phyloP scores from a whole-genome alignment of 1,140 invertebrate species.

The Ditylenchus dipsaci region DNA sequence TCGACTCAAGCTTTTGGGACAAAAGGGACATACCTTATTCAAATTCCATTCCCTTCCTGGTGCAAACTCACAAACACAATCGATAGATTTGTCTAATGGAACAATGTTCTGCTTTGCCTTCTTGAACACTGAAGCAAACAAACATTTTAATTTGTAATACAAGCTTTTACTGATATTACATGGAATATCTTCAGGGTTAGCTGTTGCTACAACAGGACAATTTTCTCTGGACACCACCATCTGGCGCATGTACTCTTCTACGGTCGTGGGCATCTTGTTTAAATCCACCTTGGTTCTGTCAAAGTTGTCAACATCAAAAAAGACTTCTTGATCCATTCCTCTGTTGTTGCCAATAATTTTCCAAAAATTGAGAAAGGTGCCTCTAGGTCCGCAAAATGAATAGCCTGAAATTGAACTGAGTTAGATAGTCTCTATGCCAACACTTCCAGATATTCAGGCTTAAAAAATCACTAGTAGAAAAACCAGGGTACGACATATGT shows the following conservation, averaged over 20 bases:
- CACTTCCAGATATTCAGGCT: no score
- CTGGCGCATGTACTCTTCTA: constrained; percentile 36
- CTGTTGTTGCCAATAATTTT: no score
- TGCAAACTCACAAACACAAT: not conserved
- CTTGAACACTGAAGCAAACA: not conserved
- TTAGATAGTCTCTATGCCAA: no score
- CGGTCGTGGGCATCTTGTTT: constrained; percentile 34
- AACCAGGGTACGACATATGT: no score
- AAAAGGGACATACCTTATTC: constrained; percentile 2
- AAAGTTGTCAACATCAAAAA: constrained; percentile 35
- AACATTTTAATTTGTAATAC: no score
- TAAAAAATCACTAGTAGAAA: no score
- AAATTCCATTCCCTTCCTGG: constrained; percentile 5
- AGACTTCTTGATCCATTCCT: constrained; percentile 12
- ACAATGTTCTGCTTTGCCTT: not conserved
- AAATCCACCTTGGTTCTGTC: constrained; percentile 29
- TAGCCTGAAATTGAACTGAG: no score
- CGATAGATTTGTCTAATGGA: not conserved
- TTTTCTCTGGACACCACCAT: constrained; percentile 10
- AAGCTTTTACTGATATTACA: no score
- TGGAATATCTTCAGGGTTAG: not conserved
- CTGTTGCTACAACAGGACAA: not conserved
- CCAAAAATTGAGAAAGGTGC: no score
- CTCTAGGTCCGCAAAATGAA: no score
- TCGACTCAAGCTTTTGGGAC: no score